phyloP scores from a whole-genome alignment of 2,888 invertebrate genomes.

The Tetranychus piercei region DNA sequence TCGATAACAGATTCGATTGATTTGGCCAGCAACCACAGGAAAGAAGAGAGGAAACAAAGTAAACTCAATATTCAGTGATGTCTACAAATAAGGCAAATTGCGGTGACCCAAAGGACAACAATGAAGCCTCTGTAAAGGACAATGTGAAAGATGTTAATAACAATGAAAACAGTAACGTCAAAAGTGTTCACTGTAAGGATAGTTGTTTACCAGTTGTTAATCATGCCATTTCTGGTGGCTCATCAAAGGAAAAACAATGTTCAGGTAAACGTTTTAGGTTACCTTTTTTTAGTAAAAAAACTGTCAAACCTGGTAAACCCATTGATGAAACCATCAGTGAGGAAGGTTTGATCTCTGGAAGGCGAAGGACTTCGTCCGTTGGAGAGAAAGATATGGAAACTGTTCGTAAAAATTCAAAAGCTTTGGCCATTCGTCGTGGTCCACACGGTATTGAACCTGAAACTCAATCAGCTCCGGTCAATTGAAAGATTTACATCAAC shows the following conservation, averaged over 20 bases:
- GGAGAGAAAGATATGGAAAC: neutral
- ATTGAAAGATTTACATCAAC: neutral
- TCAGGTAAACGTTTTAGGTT: neutral
- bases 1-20: no score
- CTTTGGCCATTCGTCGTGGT: neutral
- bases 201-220: neutral
- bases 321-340: neutral
- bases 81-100: no score
- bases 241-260: neutral
- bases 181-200: neutral
- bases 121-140: neutral
- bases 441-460: neutral
- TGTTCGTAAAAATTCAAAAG: neutral
- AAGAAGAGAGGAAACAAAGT: no score
- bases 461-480: slow-evolving; percentile 2
- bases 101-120: no score
- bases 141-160: neutral
- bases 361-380: neutral
- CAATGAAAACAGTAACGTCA: neutral
- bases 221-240: neutral
- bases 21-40: no score
- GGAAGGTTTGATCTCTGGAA: neutral
- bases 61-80: no score
- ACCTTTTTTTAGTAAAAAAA: neutral
- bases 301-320: neutral